phyloP scores from a whole-genome alignment of 2,888 invertebrate genomes.

The Sarcophaga subvicina region DNA sequence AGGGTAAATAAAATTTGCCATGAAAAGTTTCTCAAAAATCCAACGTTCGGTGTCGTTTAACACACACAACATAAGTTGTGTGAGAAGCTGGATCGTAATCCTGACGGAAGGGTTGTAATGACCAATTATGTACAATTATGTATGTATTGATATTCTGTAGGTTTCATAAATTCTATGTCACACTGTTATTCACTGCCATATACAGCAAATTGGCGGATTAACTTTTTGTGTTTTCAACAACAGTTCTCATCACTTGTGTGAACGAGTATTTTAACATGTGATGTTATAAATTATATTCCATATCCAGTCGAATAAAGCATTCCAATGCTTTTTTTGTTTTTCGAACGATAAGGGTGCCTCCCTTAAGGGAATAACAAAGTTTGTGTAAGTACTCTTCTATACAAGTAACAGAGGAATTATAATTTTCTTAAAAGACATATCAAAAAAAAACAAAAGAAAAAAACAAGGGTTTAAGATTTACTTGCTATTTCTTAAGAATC shows the following conservation, averaged over 20 bases:
- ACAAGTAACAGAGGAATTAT: slow-evolving; percentile 24
- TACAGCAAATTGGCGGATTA: slow-evolving; percentile 9
- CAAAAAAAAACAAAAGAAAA: neutral
- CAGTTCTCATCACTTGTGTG: slow-evolving; percentile 32
- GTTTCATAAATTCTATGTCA: neutral
- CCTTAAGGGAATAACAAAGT: neutral
- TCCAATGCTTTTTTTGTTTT: neutral
- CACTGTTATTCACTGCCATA: neutral
- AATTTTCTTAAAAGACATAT: slow-evolving; percentile 3
- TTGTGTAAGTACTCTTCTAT: slow-evolving; percentile 25
- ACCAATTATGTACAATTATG: too few species aligned
- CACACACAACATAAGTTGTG: too few species aligned
- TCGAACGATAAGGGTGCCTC: neutral
- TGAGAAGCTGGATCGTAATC: too few species aligned
- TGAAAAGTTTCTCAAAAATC: too few species aligned
- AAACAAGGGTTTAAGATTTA: slow-evolving; percentile 32
- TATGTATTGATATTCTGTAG: neutral
- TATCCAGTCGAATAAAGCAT: neutral
- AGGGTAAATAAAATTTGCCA: too few species aligned
- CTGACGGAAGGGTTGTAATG: too few species aligned
- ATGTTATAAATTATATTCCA: slow-evolving; percentile 43
- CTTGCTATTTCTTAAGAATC: neutral
- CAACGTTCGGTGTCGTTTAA: too few species aligned
- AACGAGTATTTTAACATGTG: slow-evolving; percentile 21
- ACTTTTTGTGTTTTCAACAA: neutral